phyloP scores from a whole-genome alignment of 2,113 vertebrate genomes.

The Poecilia latipinna region DNA sequence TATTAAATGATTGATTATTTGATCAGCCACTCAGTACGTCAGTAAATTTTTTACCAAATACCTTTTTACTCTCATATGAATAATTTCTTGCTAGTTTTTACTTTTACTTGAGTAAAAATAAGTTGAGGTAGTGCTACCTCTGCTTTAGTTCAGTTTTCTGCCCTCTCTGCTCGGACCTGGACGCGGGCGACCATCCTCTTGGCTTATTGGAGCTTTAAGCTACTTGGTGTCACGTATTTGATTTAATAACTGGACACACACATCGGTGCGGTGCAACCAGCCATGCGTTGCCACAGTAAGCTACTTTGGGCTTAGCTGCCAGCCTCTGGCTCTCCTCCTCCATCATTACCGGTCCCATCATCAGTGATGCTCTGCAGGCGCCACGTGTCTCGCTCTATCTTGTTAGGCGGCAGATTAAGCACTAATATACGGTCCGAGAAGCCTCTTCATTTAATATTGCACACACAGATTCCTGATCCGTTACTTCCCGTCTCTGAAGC shows the following conservation, averaged over 20 bases:
- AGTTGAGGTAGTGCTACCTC: too few relatives aligned
- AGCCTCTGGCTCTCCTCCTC: conserved; percentile 48
- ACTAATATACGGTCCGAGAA: conserved; percentile 59
- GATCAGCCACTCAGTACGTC: too few relatives aligned
- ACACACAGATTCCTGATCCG: conserved; percentile 48
- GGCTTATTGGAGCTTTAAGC: conserved; percentile 68
- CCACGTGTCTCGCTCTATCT: conserved; percentile 54
- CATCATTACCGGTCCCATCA: conserved; percentile 71
- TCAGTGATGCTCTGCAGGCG: conserved; percentile 55
- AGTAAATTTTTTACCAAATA: too few relatives aligned
- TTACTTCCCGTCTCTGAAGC: conserved; percentile 40
- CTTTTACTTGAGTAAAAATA: too few relatives aligned
- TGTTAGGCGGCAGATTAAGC: conserved; percentile 69
- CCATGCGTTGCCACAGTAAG: conserved; percentile 56
- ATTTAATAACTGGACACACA: conserved; percentile 75
- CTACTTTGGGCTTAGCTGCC: conserved; percentile 68
- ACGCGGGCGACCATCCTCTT: conserved; percentile 37
- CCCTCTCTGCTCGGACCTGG: neutral
- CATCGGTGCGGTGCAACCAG: conserved; percentile 37
- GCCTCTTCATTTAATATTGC: conserved; percentile 46
- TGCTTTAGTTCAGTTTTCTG: too few relatives aligned
- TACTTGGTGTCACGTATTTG: conserved; percentile 69
- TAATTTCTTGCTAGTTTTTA: too few relatives aligned
- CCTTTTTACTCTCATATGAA: too few relatives aligned
- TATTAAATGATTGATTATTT: too few relatives aligned